phyloP scores from a whole-genome alignment of 1,140 invertebrate species.

The Elymnias hypermnestra region DNA sequence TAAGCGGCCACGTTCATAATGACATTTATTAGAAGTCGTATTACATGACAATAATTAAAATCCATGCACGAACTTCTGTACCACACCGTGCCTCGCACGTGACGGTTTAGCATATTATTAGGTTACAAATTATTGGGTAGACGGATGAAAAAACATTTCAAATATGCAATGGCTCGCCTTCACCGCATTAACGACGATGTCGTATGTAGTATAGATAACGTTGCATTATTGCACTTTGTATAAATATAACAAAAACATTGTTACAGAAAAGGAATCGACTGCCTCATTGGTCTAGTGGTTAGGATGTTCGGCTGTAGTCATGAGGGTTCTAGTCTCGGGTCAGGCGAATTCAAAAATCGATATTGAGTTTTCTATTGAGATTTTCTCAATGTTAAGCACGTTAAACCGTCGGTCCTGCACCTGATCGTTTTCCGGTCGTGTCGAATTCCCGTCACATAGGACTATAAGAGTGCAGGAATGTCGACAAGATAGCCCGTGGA shows the following conservation, averaged over 20 bases:
- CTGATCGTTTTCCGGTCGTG: no score
- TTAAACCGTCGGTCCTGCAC: no score
- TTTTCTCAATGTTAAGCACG: no score
- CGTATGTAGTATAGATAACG: not conserved
- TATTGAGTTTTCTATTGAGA: no score
- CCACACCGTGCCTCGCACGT: constrained; percentile 61
- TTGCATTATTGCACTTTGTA: not conserved
- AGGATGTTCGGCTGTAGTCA: no score
- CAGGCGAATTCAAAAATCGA: no score
- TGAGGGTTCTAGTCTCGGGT: no score
- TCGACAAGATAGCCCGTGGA: no score
- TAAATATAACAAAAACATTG: not conserved
- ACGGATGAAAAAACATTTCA: constrained; percentile 44
- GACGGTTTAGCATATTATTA: constrained; percentile 60
- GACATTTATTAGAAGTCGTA: constrained; percentile 73
- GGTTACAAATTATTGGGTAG: constrained; percentile 59
- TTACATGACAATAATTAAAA: constrained; percentile 75
- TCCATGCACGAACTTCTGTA: constrained; percentile 66
- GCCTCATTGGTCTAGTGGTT: no score
- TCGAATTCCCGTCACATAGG: no score
- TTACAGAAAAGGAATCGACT: no score
- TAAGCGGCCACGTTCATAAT: constrained; percentile 55
- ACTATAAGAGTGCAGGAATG: no score
- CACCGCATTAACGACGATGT: not conserved
- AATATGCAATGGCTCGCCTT: constrained; percentile 27